These are phyloP conservation scores for Dipodomys stephensi DNA, from an alignment of 2,113 vertebrate species.

Conservation along the genomic window DNA sequence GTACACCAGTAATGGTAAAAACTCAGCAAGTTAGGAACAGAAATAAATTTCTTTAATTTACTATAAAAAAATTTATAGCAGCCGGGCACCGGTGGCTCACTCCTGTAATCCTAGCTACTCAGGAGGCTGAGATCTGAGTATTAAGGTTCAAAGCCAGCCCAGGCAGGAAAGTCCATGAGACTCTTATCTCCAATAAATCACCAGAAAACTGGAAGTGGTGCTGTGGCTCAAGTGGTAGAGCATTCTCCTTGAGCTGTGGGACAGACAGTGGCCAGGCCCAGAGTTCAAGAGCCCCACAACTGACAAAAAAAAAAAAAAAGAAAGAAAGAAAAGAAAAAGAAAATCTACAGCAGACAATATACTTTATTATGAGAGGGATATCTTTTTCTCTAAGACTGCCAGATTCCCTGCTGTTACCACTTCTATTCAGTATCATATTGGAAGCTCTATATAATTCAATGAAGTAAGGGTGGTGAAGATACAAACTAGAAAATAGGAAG, in stretches of 20 bases:
- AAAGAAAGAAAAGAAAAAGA: neutral
- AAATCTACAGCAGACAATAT: neutral
- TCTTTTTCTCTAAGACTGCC: neutral
- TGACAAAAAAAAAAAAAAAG: no score
- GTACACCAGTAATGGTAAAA: conserved; percentile 25
- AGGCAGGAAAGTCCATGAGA: no score
- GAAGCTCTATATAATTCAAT: neutral
- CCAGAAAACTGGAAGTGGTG: no score
- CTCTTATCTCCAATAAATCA: no score
- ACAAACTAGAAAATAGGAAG: neutral
- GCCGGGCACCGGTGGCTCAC: neutral
- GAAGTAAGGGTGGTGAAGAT: neutral
- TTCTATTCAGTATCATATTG: neutral
- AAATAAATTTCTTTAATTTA: neutral
- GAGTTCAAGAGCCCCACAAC: no score
- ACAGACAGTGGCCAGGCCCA: no score
- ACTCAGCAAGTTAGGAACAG: neutral
- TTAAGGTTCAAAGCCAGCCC: no score
- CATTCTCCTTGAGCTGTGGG: no score
- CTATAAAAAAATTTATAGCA: neutral
- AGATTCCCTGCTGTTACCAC: neutral
- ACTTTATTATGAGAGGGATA: neutral
- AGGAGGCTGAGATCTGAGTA: no score
- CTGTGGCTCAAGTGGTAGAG: no score
- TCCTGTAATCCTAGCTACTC: no score